phyloP scores from a whole-genome alignment of 1,140 invertebrate genomes.

The Drosophila ficusphila region DNA sequence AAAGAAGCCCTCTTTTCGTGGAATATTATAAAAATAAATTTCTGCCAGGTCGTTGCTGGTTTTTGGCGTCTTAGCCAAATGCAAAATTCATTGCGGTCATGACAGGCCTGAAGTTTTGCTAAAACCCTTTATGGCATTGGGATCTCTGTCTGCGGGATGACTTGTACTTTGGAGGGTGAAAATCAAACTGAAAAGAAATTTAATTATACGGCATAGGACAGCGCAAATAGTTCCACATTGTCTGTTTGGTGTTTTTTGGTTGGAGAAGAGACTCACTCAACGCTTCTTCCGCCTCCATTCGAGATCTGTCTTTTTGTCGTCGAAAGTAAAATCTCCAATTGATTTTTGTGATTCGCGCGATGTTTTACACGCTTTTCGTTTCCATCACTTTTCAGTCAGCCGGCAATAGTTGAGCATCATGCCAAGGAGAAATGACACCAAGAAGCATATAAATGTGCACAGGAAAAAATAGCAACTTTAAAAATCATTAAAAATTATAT shows the following conservation, averaged over 20 bases:
- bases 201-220: conserved; percentile 77
- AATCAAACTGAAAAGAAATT: conserved; percentile 81
- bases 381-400: conserved; percentile 68
- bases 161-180: conserved; percentile 76
- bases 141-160: conserved; percentile 54
- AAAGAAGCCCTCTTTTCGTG: conserved; percentile 16
- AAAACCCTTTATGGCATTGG: conserved; percentile 66
- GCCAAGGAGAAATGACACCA: conserved; percentile 65
- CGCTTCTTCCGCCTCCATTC: conserved; percentile 43
- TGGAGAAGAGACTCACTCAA: conserved; percentile 16
- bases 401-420: conserved; percentile 74
- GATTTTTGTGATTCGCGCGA: conserved; percentile 68
- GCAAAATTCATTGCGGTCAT: conserved; percentile 55
- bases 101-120: conserved; percentile 71
- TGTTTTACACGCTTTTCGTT: conserved; percentile 80
- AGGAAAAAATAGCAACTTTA: not conserved
- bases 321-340: conserved; percentile 81
- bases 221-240: conserved; percentile 71
- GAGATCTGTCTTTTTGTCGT: conserved; percentile 60
- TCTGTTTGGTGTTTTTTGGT: not conserved
- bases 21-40: conserved; percentile 30
- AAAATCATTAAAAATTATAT: not conserved
- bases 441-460: conserved; percentile 16
- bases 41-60: conserved; percentile 17
- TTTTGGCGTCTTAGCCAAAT: conserved; percentile 30